Conservation (phyloP, 2,113 vertebrate genomes). For the Peromyscus maniculatus region DNA sequence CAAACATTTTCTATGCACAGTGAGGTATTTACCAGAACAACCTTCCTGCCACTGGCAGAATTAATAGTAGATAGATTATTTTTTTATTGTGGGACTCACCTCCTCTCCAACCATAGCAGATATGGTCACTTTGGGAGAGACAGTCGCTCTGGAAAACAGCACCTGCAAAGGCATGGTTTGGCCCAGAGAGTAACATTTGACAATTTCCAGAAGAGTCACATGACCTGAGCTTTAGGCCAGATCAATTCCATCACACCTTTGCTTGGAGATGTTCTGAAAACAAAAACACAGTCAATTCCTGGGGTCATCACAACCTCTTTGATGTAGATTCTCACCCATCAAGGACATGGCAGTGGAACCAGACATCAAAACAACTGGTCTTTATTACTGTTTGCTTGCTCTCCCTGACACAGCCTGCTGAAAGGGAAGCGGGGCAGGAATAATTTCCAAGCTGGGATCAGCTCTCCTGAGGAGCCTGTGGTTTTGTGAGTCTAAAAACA, state of each 20-base stretch:
- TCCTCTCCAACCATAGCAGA: not conserved
- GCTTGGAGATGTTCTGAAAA: constrained; percentile 65
- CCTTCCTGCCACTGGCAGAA: not conserved
- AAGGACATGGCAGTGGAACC: constrained; percentile 25
- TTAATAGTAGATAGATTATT: constrained; percentile 1
- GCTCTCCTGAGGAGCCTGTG: constrained; percentile 68
- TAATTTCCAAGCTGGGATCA: constrained; percentile 71
- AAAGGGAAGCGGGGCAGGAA: constrained; percentile 51
- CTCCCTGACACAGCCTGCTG: constrained; percentile 44
- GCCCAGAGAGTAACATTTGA: constrained; percentile 63
- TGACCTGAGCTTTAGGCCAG: constrained; percentile 28
- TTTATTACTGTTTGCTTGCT: constrained; percentile 57
- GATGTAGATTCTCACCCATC: constrained; percentile 56
- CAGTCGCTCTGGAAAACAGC: constrained; percentile 52
- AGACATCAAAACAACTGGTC: constrained; percentile 72
- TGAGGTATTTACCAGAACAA: constrained; percentile 22
- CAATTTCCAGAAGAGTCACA: constrained; percentile 56
- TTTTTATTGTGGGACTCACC: not conserved
- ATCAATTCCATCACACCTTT: constrained; percentile 72
- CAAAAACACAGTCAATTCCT: constrained; percentile 52
- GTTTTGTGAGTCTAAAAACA: constrained; percentile 69
- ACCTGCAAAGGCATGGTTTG: constrained; percentile 63
- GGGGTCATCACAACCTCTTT: constrained; percentile 26
- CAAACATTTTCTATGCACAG: not conserved
- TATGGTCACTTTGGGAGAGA: constrained; percentile 36